These are phyloP conservation scores for Prochilodus magdalenae DNA, from an alignment of 2,113 vertebrate genomes.

Conservation along the genomic window DNA sequence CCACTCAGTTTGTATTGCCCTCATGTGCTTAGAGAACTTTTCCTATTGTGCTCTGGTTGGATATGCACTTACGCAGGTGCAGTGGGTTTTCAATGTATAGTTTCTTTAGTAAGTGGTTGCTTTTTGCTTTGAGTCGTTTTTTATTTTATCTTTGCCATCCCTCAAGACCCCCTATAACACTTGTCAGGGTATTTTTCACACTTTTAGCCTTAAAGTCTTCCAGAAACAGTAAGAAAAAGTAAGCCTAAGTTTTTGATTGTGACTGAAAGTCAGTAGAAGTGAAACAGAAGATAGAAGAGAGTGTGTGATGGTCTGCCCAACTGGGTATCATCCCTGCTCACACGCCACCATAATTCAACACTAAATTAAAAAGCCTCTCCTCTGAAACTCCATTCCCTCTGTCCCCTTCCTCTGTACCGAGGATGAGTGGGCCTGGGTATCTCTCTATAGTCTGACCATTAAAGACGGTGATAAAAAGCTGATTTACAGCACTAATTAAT, in stretches of 20 bases:
- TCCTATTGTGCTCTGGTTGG: too few relatives aligned
- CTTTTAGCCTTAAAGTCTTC: conserved; percentile 2
- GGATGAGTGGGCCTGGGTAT: conserved; percentile 17
- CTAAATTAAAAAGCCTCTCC: conserved; percentile 31
- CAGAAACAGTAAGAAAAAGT: neutral
- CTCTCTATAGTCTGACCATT: conserved; percentile 37
- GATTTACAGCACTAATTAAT: conserved; percentile 59
- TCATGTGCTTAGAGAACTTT: too few relatives aligned
- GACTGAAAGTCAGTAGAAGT: neutral
- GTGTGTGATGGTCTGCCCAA: conserved; percentile 10
- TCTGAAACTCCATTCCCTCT: conserved; percentile 8
- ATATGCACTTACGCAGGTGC: too few relatives aligned
- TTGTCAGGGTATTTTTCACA: conserved; percentile 38
- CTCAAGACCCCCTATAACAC: conserved; percentile 1
- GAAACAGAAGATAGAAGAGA: neutral
- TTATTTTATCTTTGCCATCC: conserved; percentile 1
- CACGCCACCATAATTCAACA: conserved; percentile 36
- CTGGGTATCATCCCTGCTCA: conserved; percentile 56
- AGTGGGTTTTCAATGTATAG: too few relatives aligned
- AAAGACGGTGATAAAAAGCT: conserved; percentile 45
- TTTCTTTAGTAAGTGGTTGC: too few relatives aligned
- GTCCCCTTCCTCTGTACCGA: conserved; percentile 10
- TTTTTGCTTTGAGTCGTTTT: too few relatives aligned
- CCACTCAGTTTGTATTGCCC: too few relatives aligned
- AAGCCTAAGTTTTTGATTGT: neutral